Percentiles rank a stretch among this genome's conserved stretches.
Evolutionary conservation across 2,888 invertebrate species (phyloP).

Genomic region (Heliconius charithonia): DNA sequence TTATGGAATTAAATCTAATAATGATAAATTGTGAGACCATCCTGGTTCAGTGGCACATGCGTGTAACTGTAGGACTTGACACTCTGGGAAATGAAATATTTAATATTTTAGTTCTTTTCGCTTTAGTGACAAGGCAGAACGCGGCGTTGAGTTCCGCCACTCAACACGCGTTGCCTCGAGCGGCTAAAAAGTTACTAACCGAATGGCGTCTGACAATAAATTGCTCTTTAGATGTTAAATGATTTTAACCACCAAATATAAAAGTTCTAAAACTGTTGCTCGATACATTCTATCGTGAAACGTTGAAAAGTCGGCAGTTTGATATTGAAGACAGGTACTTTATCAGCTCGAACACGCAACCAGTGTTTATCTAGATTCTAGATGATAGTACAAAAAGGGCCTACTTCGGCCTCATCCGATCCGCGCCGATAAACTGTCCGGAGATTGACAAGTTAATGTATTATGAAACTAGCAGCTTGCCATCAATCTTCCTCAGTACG

Average conservation of each 20-base stretch:
- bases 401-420: conserved; percentile 48
- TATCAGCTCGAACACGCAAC: conserved; percentile 65
- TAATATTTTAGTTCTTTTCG: too few relatives aligned
- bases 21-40: background rate
- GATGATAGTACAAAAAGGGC: conserved; percentile 64
- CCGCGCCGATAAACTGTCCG: conserved; percentile 45
- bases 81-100: too few relatives aligned
- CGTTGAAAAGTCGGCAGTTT: conserved; percentile 46
- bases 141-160: background rate
- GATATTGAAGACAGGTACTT: conserved; percentile 57
- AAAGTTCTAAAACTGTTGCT: conserved; percentile 11
- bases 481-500: conserved; percentile 6
- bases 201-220: background rate
- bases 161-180: background rate
- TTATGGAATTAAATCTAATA: background rate
- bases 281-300: conserved; percentile 28
- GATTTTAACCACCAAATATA: too few relatives aligned
- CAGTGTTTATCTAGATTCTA: conserved; percentile 57
- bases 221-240: background rate
- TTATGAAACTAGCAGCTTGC: conserved; percentile 34
- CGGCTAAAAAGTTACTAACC: too few relatives aligned
- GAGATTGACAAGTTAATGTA: conserved; percentile 48
- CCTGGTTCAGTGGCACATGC: too few relatives aligned
- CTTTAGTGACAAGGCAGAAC: background rate
- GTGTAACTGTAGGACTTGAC: too few relatives aligned